These are phyloP conservation scores for Corvus moneduloides DNA, from an alignment of 2,113 vertebrate species.

Conservation along the genomic window DNA sequence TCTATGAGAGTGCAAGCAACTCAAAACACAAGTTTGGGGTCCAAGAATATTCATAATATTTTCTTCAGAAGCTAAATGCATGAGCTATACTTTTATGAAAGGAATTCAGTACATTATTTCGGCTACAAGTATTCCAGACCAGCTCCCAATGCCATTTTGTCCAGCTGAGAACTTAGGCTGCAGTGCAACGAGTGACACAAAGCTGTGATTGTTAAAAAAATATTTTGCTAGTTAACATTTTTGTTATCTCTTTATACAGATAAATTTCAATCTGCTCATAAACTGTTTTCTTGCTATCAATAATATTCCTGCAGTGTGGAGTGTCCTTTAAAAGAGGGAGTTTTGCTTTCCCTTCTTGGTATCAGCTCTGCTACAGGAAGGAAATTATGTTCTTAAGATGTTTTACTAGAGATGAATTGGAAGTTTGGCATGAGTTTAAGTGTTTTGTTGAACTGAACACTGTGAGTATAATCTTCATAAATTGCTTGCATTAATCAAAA, in stretches of 20 bases:
- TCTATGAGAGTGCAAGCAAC: not conserved
- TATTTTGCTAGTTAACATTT: not conserved
- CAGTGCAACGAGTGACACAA: not conserved
- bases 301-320: not conserved
- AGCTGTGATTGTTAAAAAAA: not conserved
- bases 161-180: not conserved
- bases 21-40: not conserved
- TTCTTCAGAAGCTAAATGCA: not conserved
- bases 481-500: slow-evolving; percentile 6
- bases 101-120: not conserved
- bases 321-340: not conserved
- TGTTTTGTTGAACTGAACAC: not conserved
- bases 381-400: not conserved
- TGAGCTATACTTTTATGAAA: not conserved
- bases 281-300: not conserved
- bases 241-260: not conserved
- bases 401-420: slow-evolving; percentile 7
- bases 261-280: not conserved
- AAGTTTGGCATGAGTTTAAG: not conserved
- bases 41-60: not conserved
- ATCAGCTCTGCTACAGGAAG: not conserved
- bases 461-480: slow-evolving; percentile 3
- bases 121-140: not conserved
- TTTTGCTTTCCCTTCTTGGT: not conserved
- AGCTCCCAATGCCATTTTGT: not conserved